Base-by-base conservation (phyloP, 2,113 vertebrate species). In the Spea multiplicata region DNA sequence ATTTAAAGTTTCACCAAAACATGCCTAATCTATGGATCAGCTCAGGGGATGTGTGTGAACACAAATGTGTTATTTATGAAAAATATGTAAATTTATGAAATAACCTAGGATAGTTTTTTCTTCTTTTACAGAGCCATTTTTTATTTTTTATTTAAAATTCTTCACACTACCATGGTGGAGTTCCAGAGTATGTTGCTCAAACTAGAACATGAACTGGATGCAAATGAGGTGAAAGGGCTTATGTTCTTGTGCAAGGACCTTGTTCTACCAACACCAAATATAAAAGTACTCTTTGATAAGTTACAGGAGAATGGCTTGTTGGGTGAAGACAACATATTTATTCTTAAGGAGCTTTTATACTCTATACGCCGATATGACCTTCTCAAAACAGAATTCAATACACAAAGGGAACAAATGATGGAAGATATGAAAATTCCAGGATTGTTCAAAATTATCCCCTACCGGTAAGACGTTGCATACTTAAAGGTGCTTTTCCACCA, bases 291-390 rank as follows among this genome's bases (percentile, higher is more conserved):
- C 9, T 87, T 93, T 0, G 4, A 71, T 47, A 81, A 0, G 0
- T 84, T 93, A 9, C 74, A 83, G 80, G 86, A 92, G 71, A 85
- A 80, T 4, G 76, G 47, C 10, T 1, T 88, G 78, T 64, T 92
- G 0, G 44, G 84, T 9, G 55, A 0, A 0, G 59, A 0, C 14
- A 76, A 86, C 10, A 47, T 86, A 12, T 76, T 0, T 71, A 88
- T 91, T 73, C 47, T 93, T 52, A 86, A 83, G 71, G 92, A 93
- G 80, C 84, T 93, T 48, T 81, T 93, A 3, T 93, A 84, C 77
- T 48, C 2, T 0, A 86, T 89, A 44, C 1, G 9, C 0, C 84
- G 87, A 2, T 69, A 88, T 0, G 87, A 92, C 17, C 83, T 93
- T 3, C 82, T 93, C 75, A 4, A 0, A 3, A 8, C 3, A 0